Base-by-base conservation (phyloP, 2,113 vertebrate species). In the Leucosticte australis region DNA sequence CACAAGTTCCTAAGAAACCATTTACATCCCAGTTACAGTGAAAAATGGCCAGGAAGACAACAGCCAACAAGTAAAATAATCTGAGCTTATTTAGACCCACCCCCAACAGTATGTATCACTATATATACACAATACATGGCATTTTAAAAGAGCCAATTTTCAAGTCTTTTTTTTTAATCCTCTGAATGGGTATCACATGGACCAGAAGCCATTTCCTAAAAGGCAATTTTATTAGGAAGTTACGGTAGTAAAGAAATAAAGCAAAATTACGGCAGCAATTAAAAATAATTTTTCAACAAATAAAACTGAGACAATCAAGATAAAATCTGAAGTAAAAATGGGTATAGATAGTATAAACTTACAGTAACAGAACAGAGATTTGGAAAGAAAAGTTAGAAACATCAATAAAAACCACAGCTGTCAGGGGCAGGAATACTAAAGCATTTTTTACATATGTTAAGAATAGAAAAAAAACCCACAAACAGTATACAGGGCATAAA, bases 121-220 rank as follows among this genome's bases (percentile, higher is more conserved):
- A 53, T 6, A 82, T 9, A 81, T 17, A 79, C 8, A 55, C 6
- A 81, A 59, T 4, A 50, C 2, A 20, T 11, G 22, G 33, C 33
- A 65, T 83, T 81, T 76, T 53, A 70, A 70, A 94, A 63, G 23
- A 12, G 11, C 1, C 8, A 19, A 14, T 52, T 86, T 87, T 77
- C 59, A 84, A 63, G 42, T 13, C 15, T 47, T 44, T 50, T 44
- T 44, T 69, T 62, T 13, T 14, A 37, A 12, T 42, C 24, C 37
- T 59, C 47, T 31, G 0, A 71, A 71, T 18, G 13, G 10, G 8
- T 44, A 83, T 77, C 47, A 65, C 15, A 47, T 0, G 0, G 28
- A 63, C 23, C 23, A 87, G 47, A 81, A 93, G 15, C 9, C 20
- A 52, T 33, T 67, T n/a, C 71, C 35, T 67, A 68, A 77, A 87